Conservation (phyloP, 2,113 vertebrate genomes). For the Leiothrix lutea region DNA sequence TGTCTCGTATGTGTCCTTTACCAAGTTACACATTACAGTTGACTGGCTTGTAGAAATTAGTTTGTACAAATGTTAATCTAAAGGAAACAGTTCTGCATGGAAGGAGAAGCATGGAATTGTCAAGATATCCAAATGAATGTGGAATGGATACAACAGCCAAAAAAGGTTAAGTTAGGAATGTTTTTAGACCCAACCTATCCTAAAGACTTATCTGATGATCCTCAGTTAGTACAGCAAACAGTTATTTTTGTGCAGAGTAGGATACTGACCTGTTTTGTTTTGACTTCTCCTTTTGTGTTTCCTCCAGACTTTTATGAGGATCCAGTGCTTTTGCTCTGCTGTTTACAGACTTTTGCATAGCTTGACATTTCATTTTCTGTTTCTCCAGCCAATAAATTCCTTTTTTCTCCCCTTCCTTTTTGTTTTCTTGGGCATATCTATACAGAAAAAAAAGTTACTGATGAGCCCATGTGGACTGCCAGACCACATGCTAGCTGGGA, state of each 20-base stretch:
- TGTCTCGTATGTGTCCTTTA: neutral
- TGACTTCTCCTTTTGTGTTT: slow-evolving; percentile 80
- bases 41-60: neutral
- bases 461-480: neutral
- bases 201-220: neutral
- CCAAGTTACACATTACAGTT: neutral
- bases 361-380: slow-evolving; percentile 80
- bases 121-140: neutral
- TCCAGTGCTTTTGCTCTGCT: slow-evolving; percentile 88
- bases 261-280: slow-evolving; percentile 82
- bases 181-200: neutral
- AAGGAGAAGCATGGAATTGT: neutral
- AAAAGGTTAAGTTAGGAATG: neutral
- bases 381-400: slow-evolving; percentile 79
- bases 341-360: slow-evolving; percentile 79
- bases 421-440: slow-evolving; percentile 83
- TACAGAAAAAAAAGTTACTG: neutral
- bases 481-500: neutral
- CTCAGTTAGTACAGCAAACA: neutral
- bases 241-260: neutral
- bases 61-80: neutral
- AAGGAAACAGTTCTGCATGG: neutral
- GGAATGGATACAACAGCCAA: neutral
- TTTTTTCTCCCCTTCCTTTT: slow-evolving; percentile 76
- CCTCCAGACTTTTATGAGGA: slow-evolving; percentile 85